Evolutionary conservation across 2,888 invertebrate genomes (phyloP), one percentile per base, ranked within the genome.

Genomic region (Chrysolina oricalcia): DNA sequence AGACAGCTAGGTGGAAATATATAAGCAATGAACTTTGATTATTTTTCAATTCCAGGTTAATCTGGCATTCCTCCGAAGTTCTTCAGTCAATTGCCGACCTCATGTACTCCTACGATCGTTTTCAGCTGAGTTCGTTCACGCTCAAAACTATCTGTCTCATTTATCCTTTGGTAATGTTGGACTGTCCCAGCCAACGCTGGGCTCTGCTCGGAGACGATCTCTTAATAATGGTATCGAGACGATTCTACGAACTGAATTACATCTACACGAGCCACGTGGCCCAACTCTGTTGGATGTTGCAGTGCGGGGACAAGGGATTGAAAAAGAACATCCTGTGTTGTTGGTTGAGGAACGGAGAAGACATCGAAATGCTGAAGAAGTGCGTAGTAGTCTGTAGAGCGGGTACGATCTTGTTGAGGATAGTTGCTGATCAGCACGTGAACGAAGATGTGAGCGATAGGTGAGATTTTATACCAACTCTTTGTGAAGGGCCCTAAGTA

Each of bases 261-360:
- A 64, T 77, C 15, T 68, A 63, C 27, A 65, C 74, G 11, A 19
- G 19, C 17, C 73, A 77, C 17, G 41, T 73, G 6, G 73, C 77
- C 11, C 79, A 79, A 21, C 59, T 77, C 9, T 67, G 72, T 17
- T 79, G 79, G 79, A 73, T 77, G 4, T 23, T 79, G 64, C 43
- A 65, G 62, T 68, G 64, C 21, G 79, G 76, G 9, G 48, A 68
- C n/a, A n/a, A 1, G 1, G 35, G 5, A 4, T 13, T 79, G 19
- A 71, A 71, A 68, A 73, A 67, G 35, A 17, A 40, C 1, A 27
- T 71, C 15, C 50, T 79, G 13, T 43, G 67, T 35, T 64, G 48
- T 27, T 79, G 79, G 79, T 43, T 79, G 56, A 73, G 56, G 9
- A 43, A 74, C 2, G 72, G 74, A 9, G 59, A 62, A 40, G 72